Evolutionary conservation across 2,888 invertebrate species (phyloP).

Genomic region (Danaus chrysippus): DNA sequence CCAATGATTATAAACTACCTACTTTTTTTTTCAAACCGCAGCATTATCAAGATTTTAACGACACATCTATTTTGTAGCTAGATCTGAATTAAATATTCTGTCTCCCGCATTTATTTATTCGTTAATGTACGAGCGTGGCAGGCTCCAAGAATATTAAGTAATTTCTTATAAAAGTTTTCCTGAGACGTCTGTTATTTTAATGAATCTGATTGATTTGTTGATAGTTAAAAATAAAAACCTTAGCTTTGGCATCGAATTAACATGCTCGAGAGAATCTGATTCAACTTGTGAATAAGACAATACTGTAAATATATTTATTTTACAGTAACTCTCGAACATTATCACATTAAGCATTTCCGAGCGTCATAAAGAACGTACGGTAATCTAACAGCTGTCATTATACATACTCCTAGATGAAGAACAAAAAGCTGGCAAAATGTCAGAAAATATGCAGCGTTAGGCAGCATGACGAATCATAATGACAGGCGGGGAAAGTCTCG

Average conservation of each 20-base stretch:
- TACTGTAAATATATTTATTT: background rate
- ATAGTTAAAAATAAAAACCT: background rate
- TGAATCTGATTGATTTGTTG: background rate
- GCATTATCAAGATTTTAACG: slow-evolving; percentile 38
- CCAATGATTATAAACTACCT: slow-evolving; percentile 60
- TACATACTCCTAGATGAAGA: slow-evolving; percentile 55
- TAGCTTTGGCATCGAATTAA: too few relatives aligned
- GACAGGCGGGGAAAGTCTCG: slow-evolving; percentile 63
- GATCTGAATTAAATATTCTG: slow-evolving; percentile 31
- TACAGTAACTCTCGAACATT: slow-evolving; percentile 1
- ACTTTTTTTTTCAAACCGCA: slow-evolving; percentile 51
- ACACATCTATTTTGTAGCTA: slow-evolving; percentile 25
- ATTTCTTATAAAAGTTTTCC: slow-evolving; percentile 20
- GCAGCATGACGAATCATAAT: slow-evolving; percentile 66
- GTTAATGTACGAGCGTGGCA: slow-evolving; percentile 26
- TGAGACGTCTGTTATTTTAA: slow-evolving; percentile 2
- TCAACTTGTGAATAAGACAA: background rate
- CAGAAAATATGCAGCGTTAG: slow-evolving; percentile 53
- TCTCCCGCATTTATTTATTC: slow-evolving; percentile 27
- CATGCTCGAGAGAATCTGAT: too few relatives aligned
- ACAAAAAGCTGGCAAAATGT: slow-evolving; percentile 63
- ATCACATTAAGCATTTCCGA: slow-evolving; percentile 19
- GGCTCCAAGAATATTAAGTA: slow-evolving; percentile 21
- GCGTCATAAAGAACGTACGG: slow-evolving; percentile 34
- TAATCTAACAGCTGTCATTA: slow-evolving; percentile 54